phyloP scores from a whole-genome alignment of 1,140 invertebrate genomes.

The Stenopsyche tienmushanensis region DNA sequence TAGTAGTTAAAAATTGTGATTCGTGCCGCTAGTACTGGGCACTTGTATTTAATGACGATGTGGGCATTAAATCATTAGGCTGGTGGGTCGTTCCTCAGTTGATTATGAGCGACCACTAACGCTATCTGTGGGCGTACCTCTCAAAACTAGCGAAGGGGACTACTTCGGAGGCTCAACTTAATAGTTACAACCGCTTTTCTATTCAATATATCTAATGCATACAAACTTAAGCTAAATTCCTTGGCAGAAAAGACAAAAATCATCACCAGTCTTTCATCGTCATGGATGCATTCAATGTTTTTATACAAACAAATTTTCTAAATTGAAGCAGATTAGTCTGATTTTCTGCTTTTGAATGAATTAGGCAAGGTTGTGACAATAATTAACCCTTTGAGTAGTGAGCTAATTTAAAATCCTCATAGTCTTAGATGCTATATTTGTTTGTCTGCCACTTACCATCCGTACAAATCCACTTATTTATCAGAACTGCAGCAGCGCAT shows the following conservation, averaged over 20 bases:
- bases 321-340: background rate
- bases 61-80: constrained; percentile 15
- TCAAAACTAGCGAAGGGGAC: constrained; percentile 15
- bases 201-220: background rate
- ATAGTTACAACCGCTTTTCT: background rate
- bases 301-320: background rate
- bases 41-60: constrained; percentile 2
- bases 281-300: too few species aligned
- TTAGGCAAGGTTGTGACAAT: too few species aligned
- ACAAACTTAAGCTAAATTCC: background rate
- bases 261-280: background rate
- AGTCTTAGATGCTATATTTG: too few species aligned
- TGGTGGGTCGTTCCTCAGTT: background rate
- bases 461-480: too few species aligned
- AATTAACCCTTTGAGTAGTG: too few species aligned
- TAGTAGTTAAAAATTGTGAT: background rate
- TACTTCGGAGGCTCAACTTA: constrained; percentile 1
- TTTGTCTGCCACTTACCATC: too few species aligned
- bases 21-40: background rate
- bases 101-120: background rate
- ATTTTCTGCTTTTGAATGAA: too few species aligned
- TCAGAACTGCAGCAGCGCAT: too few species aligned
- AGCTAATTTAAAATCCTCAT: too few species aligned
- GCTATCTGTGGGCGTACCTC: constrained; percentile 17
- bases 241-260: background rate